A percentile compares a stretch with the other conserved stretches of the same genome.
Evolutionary conservation across 2,888 invertebrate species (phyloP).

Genomic region (Philopedon plagiatum): DNA sequence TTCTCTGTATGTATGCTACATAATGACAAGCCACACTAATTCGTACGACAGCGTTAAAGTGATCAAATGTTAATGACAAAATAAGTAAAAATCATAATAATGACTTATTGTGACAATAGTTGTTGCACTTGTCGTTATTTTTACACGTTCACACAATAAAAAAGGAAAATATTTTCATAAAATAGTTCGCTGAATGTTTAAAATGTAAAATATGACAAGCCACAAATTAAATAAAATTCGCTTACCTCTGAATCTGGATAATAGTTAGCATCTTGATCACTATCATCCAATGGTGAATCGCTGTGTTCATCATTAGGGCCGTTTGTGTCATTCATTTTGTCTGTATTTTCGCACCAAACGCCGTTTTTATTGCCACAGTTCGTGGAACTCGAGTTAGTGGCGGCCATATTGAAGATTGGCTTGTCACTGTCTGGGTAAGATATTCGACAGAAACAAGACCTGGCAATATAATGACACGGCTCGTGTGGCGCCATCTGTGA

Average conservation of each 20-base stretch:
- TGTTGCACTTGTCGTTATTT: not conserved
- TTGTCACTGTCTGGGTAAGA: conserved; percentile 6
- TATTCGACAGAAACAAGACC: not conserved
- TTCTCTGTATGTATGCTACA: conserved; percentile 8
- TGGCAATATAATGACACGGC: not conserved
- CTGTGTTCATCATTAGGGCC: conserved; percentile 1
- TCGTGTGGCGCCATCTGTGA: no score
- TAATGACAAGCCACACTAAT: not conserved
- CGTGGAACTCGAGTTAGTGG: no score
- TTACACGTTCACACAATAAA: not conserved
- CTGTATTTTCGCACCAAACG: not conserved
- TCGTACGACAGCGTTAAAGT: not conserved
- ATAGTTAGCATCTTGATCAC: conserved; percentile 11
- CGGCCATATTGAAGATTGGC: not conserved
- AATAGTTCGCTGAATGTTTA: no score
- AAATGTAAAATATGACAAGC: not conserved
- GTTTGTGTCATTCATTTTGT: not conserved
- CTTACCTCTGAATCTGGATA: conserved; percentile 7
- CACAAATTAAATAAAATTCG: not conserved
- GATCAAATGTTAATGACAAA: not conserved
- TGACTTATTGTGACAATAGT: not conserved
- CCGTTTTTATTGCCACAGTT: not conserved
- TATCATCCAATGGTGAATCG: conserved; percentile 3
- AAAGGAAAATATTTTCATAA: not conserved
- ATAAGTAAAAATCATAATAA: not conserved